Base-by-base conservation (phyloP, 2,113 vertebrate genomes). In the Oxygymnocypris stewartii region DNA sequence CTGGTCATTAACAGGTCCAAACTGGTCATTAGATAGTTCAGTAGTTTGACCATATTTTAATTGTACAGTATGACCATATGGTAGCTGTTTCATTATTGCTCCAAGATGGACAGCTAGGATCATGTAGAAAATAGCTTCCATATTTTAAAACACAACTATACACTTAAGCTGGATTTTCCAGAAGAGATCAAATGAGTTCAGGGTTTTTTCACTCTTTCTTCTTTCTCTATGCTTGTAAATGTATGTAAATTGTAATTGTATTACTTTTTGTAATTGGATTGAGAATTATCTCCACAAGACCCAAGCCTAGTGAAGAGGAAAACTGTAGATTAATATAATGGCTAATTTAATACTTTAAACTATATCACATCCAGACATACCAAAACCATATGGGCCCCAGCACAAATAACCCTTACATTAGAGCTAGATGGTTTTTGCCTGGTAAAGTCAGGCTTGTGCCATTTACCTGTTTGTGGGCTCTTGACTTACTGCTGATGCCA, bases 391-490 rank as follows among this genome's bases (percentile, higher is more conserved):
- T 51, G 80, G 1, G 42, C 65, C 25, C 11, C 44, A 82, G 28
- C 65, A 82, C 37, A 28, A 31, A 67, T 49, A 82, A 18, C 25
- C 12, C 40, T 47, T 35, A 65, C 23, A 63, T 44, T 42, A 65
- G 23, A 74, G 40, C 16, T 12, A 51, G 47, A 14, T 3, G 11
- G 10, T n/a, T 51, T 82, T 54, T 10, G 18, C 61, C n/a, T 31
- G 35, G 81, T 82, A 71, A 31, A 82, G 44, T 71, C 63, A 71
- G 65, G 14, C 20, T 84, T 84, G 67, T 42, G 67, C 51, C 69
- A 57, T 84, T 57, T 84, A 84, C 82, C 69, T 84, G 69, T 84
- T 74, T 84, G 47, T 71, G 49, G 44, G 49, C 31, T 84, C 49
- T 51, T 74, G 82, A 84, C 35, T 57, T 40, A 57, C 82, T 75